Base-by-base conservation (phyloP, 2,888 invertebrate species). In the Drosophila basisetae region DNA sequence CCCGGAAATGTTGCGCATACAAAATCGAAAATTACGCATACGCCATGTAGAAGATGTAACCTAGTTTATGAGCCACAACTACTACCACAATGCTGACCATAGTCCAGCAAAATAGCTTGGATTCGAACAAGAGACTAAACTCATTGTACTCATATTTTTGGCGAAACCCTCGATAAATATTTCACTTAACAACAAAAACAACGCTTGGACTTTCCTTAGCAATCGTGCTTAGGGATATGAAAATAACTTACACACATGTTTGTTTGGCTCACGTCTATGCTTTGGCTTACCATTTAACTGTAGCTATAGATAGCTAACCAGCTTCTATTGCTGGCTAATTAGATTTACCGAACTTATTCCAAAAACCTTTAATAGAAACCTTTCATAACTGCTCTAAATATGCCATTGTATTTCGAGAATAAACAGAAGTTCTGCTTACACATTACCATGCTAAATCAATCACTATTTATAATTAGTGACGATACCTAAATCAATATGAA, bases 11-110 rank as follows among this genome's bases (percentile, higher is more conserved):
- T 53, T 60, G 49, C 75, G 71, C 71, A 80, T 73, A 76, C 75
- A 72, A 80, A 90, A 77, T 79, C 76, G 77, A 85, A 72, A 66
- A 89, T 84, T 78, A 76, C 80, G 37, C 80, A 89, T 84, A 78
- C 82, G 82, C 69, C 88, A 66, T 68, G 73, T 58, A 41, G 64
- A 43, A 47, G 33, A 30, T 33, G 53, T 53, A 28, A 41, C 25
- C 39, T 43, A 49, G 63, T 60, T 47, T 56, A 35, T 31, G 22
- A 49, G 63, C 47, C 25, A 52, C 37, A 31, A 43, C 41, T 22
- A 16, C 22, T 35, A 55, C 43, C 56, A 60, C 37, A 64, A 52
- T 61, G 65, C 52, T 65, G 62, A 56, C 62, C 65, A 54, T 64
- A 54, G 47, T 25, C 35, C 43, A 49, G 50, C 62, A 31, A 68